Base-by-base conservation (phyloP, 1,140 invertebrate genomes). In the Aporrectodea caliginosa region DNA sequence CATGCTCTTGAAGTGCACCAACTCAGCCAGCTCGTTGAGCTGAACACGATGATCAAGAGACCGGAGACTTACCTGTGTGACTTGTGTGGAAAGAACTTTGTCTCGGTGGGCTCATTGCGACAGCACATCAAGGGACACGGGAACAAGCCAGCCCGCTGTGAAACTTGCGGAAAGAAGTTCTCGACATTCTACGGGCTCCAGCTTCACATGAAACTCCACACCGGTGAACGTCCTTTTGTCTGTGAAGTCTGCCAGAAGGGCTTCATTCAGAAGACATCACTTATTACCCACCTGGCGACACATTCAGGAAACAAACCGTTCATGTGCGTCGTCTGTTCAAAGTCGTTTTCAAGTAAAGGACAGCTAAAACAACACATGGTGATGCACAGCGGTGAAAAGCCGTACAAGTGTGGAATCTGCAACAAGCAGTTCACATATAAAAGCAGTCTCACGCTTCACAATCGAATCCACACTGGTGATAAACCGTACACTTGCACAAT, bases 51-150 rank as follows among this genome's bases (percentile, higher is more conserved):
- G 43, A 58, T 58, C 43, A 58, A 58, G 43, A 58, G 22, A 22
- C 43, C 43, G 6, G 70, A 75, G 78, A 77, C 78, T 27, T 81
- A 80, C 29, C 68, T 32, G 22, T 82, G 82, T 78, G 95, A 95
- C 84, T 92, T 94, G 86, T 96, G 95, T 87, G 94, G 94, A 0
- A 91, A 91, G 77, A 94, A 95, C 29, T 98, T 99, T 90, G 95
- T 94, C 80, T 97, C 96, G 16, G 96, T 94, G 0, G 95, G 93
- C 80, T 96, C 94, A 22, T 91, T 98, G 14, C 98, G 98, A 88
- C 98, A 95, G 12, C 96, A 98, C 87, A 91, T 95, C 81, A 90
- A 96, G 73, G 98, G 98, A 84, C 96, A 98, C 90, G 96, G 96
- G 6, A 96, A 90, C 82, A 98, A 91, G 94, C 94, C 96, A 34